phyloP scores from a whole-genome alignment of 2,113 vertebrate genomes.

The Antidorcas marsupialis region DNA sequence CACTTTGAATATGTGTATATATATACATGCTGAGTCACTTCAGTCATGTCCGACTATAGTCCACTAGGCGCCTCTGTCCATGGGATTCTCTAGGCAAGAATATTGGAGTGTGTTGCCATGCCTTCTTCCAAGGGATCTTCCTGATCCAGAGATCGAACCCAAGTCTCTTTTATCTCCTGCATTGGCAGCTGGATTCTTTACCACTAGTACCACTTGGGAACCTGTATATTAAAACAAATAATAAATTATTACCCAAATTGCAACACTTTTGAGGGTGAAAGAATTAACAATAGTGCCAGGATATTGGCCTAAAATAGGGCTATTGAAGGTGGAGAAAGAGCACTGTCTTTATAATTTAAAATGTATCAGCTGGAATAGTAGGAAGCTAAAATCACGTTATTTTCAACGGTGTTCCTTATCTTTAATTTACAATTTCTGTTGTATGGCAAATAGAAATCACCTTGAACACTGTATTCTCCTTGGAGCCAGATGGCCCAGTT shows the following conservation, averaged over 20 bases:
- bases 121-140: neutral
- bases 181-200: neutral
- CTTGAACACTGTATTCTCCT: neutral
- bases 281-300: neutral
- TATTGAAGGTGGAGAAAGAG: neutral
- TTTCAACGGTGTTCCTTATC: neutral
- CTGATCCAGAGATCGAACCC: neutral
- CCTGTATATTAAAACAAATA: neutral
- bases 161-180: neutral
- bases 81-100: neutral
- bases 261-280: neutral
- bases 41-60: neutral
- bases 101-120: neutral
- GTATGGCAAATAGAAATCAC: neutral
- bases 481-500: neutral
- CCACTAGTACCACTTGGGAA: neutral
- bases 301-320: neutral
- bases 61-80: neutral
- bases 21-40: neutral
- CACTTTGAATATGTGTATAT: neutral
- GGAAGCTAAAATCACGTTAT: neutral
- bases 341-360: neutral
- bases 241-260: neutral
- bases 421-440: neutral
- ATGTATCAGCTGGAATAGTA: neutral